These are phyloP conservation scores for Zoanthus solanderi DNA, from an alignment of 92 coral and sea anemone species.

Conservation along the genomic window DNA sequence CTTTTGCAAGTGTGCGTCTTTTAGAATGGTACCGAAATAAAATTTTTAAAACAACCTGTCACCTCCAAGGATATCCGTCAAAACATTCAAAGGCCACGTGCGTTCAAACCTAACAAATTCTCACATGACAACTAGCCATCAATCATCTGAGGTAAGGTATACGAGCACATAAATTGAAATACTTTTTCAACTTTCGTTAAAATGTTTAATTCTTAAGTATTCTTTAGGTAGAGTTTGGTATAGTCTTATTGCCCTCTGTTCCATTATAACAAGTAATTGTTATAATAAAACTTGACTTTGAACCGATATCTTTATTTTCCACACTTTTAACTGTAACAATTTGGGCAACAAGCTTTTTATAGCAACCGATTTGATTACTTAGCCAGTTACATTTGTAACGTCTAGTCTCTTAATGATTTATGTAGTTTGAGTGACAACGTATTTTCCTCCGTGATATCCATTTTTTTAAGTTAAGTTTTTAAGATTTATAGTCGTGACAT, in stretches of 20 bases:
- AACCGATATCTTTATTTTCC: not conserved
- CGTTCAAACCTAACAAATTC: not conserved
- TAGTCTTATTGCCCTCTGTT: not conserved
- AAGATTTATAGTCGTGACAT: not conserved
- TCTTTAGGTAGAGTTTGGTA: not conserved
- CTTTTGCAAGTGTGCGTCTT: constrained; percentile 22
- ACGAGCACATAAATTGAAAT: not conserved
- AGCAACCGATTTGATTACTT: constrained; percentile 1
- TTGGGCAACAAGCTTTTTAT: not conserved
- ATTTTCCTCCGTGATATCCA: not conserved
- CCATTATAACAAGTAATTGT: not conserved
- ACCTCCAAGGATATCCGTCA: constrained; percentile 15
- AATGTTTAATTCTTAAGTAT: not conserved
- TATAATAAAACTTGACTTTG: not conserved
- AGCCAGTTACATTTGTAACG: not conserved
- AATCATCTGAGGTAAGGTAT: constrained; percentile 10
- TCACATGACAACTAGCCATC: constrained; percentile 28
- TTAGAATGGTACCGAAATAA: not conserved
- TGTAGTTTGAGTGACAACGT: not conserved
- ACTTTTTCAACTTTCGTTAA: not conserved
- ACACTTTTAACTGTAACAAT: constrained; percentile 17
- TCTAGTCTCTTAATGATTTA: not conserved
- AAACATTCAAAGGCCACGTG: constrained; percentile 33
- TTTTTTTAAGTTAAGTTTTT: not conserved
- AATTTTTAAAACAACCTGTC: constrained; percentile 39